phyloP scores from a whole-genome alignment of 2,888 invertebrate genomes.

The Sminthurinus aureus region DNA sequence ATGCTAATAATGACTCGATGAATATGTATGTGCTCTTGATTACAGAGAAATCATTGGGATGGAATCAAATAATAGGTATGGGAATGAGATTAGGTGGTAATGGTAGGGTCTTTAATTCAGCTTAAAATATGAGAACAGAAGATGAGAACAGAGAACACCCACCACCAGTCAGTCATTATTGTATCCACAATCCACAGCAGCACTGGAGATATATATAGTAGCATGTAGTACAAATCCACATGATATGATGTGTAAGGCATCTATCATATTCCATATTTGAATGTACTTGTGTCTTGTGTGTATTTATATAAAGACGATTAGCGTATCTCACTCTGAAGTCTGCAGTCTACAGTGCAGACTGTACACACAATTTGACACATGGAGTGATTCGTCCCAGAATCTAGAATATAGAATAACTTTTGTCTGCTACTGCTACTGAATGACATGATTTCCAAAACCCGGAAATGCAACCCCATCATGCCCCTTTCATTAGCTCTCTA shows the following conservation, averaged over 20 bases:
- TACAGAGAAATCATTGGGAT: conserved; percentile 25
- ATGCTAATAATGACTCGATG: conserved; percentile 25
- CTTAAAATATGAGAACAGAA: conserved; percentile 29
- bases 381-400: conserved; percentile 26
- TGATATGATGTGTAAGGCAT: no score
- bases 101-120: conserved; percentile 36
- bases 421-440: conserved; percentile 5
- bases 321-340: no score
- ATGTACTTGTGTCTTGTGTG: neutral
- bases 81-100: conserved; percentile 35
- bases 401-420: conserved; percentile 11
- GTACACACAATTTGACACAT: neutral
- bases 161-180: conserved; percentile 12
- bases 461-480: conserved; percentile 49
- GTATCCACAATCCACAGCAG: neutral
- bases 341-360: neutral
- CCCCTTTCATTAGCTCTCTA: conserved; percentile 46
- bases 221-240: neutral
- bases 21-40: conserved; percentile 25
- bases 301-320: no score
- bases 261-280: neutral
- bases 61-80: conserved; percentile 35
- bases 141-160: no score
- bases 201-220: neutral
- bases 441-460: conserved; percentile 38